Base-by-base conservation (phyloP, 2,113 vertebrate species). In the Leptobrachium leishanense region DNA sequence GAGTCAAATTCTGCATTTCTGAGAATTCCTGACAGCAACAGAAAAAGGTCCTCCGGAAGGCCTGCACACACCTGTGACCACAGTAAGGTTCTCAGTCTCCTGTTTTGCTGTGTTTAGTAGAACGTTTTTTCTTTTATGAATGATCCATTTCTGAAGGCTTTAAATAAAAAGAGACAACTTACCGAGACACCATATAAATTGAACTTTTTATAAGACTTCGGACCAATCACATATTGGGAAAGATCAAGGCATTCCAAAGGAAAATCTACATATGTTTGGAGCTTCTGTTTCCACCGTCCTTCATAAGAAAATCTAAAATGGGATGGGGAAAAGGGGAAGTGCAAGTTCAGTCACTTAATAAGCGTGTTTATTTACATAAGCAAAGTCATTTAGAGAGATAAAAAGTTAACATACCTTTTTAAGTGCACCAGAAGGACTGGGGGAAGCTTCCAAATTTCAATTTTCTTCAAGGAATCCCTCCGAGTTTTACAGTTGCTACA, bases 391-490 rank as follows among this genome's bases (percentile, higher is more conserved):
- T 6, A 67, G 31, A 44, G 43, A 74, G 46, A 59, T 1, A 11
- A 54, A 10, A 20, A 68, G 6, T 0, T 50, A 0, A 75, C 91
- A 81, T 88, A 98, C 98, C 98, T 90, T 91, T 99, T 99, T 82
- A 99, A 87, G 87, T 99, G 98, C 59, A 99, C 95, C 43, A 99
- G 89, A 65, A 99, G 87, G 74, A 99, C 96, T 9, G 96, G 98
- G 0, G 98, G 98, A 42, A 99, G 86, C 84, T 98, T 99, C 98
- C 98, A 99, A 88, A 99, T 96, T 89, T 99, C 97, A 90, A 99
- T 93, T 84, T 98, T 99, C 93, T 99, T 99, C 43, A 94, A 92
- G 75, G 96, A 96, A 83, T 99, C 98, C 83, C 96, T 92, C 83
- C 94, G 95, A 64, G 94, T 92, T 89, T 96, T 97, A 88, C 98